Percentiles rank a stretch among this genome's conserved stretches.
Conservation (phyloP, 2,113 vertebrate species). For the Corythoichthys intestinalis region DNA sequence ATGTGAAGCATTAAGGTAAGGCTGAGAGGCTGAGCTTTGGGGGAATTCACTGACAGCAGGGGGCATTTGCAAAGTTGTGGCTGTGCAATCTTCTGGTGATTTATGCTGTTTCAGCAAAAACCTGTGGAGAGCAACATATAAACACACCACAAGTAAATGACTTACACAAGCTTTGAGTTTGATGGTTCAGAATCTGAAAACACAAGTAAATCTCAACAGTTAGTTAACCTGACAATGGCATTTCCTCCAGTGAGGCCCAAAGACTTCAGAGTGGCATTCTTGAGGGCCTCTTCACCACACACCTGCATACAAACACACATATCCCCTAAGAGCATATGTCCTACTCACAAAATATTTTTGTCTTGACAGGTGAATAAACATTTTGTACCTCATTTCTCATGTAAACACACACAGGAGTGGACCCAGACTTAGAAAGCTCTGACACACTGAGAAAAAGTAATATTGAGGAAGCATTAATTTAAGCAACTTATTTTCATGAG, state of each 20-base stretch:
- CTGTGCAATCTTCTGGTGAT: slow-evolving; percentile 17
- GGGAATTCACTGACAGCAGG: slow-evolving; percentile 32
- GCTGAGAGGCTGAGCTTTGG: neutral
- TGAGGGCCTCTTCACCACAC: slow-evolving; percentile 77
- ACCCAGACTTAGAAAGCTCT: slow-evolving; percentile 43
- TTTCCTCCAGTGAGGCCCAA: slow-evolving; percentile 89
- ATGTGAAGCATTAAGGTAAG: slow-evolving; percentile 12
- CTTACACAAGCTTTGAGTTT: too few relatives aligned
- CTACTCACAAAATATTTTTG: slow-evolving; percentile 23
- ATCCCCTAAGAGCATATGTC: slow-evolving; percentile 16
- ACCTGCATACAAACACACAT: slow-evolving; percentile 66
- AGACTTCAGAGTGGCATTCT: slow-evolving; percentile 81
- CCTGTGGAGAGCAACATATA: slow-evolving; percentile 35
- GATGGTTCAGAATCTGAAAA: neutral
- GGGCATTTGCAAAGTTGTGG: slow-evolving; percentile 17
- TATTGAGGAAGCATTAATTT: slow-evolving; percentile 7
- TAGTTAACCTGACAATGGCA: slow-evolving; percentile 83
- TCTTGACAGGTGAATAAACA: neutral
- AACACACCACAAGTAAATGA: neutral
- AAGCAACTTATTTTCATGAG: slow-evolving; percentile 7
- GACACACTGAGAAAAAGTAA: slow-evolving; percentile 39
- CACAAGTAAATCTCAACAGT: neutral
- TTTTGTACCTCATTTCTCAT: slow-evolving; percentile 73
- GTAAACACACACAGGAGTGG: slow-evolving; percentile 73
- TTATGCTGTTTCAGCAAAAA: slow-evolving; percentile 66